phyloP scores from a whole-genome alignment of 1,140 invertebrate genomes.

The Drosophila sproati region DNA sequence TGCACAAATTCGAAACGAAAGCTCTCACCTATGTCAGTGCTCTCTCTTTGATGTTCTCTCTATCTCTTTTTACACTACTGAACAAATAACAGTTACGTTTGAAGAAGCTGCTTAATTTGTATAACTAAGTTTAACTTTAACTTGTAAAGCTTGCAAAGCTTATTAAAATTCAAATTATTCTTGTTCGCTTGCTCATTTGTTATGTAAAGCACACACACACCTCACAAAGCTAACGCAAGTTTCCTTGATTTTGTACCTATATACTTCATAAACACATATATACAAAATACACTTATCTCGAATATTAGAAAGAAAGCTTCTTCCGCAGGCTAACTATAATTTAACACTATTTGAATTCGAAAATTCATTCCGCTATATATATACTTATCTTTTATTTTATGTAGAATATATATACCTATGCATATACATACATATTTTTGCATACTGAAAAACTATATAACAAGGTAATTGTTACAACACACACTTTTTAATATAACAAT shows the following conservation, averaged over 20 bases:
- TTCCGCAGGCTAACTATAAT: constrained; percentile 3
- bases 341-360: constrained; percentile 17
- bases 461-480: constrained; percentile 66
- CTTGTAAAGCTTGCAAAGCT: constrained; percentile 24
- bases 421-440: constrained; percentile 66
- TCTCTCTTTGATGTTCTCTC: constrained; percentile 9
- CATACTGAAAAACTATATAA: constrained; percentile 47
- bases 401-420: constrained; percentile 35
- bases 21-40: constrained; percentile 11
- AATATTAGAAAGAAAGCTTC: not conserved
- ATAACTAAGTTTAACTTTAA: constrained; percentile 27
- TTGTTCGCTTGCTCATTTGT: constrained; percentile 31
- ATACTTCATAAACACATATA: not conserved
- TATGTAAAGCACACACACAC: constrained; percentile 39
- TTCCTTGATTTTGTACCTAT: constrained; percentile 50
- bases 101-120: constrained; percentile 33
- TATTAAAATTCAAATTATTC: constrained; percentile 9
- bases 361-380: constrained; percentile 50
- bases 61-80: constrained; percentile 15
- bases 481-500: constrained; percentile 61
- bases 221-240: constrained; percentile 24
- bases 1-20: constrained; percentile 45
- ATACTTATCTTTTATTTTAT: constrained; percentile 32
- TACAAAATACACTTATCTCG: constrained; percentile 8
- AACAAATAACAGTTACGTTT: constrained; percentile 20